Conservation (phyloP, 1,140 invertebrate genomes). For the Penaeus indicus region DNA sequence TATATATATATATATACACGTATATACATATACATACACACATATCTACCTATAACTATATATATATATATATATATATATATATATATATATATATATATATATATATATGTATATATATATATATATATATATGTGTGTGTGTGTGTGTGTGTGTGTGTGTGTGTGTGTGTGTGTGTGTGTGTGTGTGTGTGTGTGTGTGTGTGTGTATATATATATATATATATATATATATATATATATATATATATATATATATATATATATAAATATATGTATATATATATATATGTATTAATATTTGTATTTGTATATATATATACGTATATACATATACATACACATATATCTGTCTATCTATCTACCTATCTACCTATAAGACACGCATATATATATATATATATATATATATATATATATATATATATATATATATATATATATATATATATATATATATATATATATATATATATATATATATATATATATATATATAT, state of each 20-base stretch:
- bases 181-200: background rate
- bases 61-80: slow-evolving; percentile 7
- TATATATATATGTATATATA: background rate
- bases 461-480: background rate
- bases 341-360: background rate
- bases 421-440: background rate
- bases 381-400: background rate
- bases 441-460: slow-evolving; percentile 9
- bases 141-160: no score
- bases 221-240: slow-evolving; percentile 17
- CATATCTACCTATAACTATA: background rate
- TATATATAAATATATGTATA: background rate
- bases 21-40: background rate
- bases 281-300: background rate
- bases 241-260: background rate
- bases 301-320: background rate
- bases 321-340: background rate
- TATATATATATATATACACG: background rate
- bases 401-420: background rate
- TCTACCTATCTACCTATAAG: background rate
- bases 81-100: background rate
- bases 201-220: slow-evolving; percentile 7
- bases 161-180: background rate
- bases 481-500: no score
- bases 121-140: background rate